These are phyloP conservation scores for Conopomorpha cramerella DNA, from an alignment of 1,140 invertebrate species.

Conservation along the genomic window DNA sequence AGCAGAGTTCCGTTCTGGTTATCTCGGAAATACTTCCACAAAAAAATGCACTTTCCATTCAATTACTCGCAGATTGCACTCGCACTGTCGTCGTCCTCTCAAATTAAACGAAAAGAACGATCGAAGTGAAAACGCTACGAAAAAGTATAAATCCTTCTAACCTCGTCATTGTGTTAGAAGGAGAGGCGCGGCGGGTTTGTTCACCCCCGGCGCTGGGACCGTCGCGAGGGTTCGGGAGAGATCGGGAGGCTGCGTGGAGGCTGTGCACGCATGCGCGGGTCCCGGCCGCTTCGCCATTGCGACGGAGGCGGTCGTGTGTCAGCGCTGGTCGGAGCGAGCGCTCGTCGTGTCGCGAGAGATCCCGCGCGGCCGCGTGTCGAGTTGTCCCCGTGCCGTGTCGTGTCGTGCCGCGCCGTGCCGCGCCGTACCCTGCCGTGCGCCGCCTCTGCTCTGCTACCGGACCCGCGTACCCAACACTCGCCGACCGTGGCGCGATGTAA, in stretches of 20 bases:
- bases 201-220: constrained; percentile 39
- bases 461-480: constrained; percentile 7
- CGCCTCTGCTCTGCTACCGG: constrained; percentile 3
- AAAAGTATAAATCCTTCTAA: constrained; percentile 56
- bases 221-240: constrained; percentile 28
- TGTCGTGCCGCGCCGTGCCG: constrained; percentile 18
- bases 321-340: constrained; percentile 43
- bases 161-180: constrained; percentile 50
- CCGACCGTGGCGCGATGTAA: constrained; percentile 45
- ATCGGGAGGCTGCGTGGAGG: constrained; percentile 43
- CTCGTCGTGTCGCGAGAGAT: too few species aligned
- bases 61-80: too few species aligned
- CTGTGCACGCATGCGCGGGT: constrained; percentile 54
- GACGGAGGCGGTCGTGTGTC: constrained; percentile 54
- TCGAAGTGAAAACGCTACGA: constrained; percentile 42
- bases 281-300: constrained; percentile 55
- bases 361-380: too few species aligned
- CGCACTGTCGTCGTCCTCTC: too few species aligned
- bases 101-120: constrained; percentile 18
- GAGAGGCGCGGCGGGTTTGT: constrained; percentile 52
- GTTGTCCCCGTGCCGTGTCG: constrained; percentile 10
- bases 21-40: too few species aligned
- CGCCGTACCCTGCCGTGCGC: constrained; percentile 22
- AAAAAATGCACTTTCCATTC: too few species aligned
- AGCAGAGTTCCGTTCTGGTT: too few species aligned